Percentiles rank a stretch among this genome's conserved stretches.
phyloP scores from a whole-genome alignment of 2,113 vertebrate species.

The Beaufortia kweichowensis region DNA sequence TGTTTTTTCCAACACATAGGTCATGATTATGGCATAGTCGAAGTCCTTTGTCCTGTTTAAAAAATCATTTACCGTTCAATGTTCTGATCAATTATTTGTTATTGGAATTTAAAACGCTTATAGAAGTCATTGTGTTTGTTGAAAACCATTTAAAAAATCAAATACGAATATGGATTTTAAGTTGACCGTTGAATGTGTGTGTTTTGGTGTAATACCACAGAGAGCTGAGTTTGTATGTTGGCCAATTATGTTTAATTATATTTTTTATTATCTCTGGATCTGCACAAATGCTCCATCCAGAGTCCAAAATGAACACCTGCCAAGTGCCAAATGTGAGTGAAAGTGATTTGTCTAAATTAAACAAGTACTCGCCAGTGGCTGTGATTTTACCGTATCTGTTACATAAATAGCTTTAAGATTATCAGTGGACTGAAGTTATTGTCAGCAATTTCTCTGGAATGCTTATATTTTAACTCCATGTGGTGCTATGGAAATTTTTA shows the following conservation, averaged over 20 bases:
- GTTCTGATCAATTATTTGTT: constrained; percentile 5
- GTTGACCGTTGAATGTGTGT: not conserved
- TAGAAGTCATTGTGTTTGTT: not conserved
- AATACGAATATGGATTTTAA: not conserved
- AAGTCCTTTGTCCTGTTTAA: constrained; percentile 13
- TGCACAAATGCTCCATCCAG: not conserved
- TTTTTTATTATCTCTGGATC: not conserved
- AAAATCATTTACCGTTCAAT: not conserved
- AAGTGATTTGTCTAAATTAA: too few relatives aligned
- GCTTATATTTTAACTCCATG: too few relatives aligned
- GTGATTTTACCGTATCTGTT: too few relatives aligned
- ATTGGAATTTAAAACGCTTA: not conserved
- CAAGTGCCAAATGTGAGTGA: not conserved
- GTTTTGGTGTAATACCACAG: not conserved
- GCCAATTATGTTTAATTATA: not conserved
- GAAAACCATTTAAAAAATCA: not conserved
- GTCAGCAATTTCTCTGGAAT: too few relatives aligned
- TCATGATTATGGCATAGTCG: not conserved
- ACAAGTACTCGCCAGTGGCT: too few relatives aligned
- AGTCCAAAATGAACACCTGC: not conserved
- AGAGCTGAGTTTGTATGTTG: not conserved
- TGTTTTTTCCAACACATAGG: not conserved
- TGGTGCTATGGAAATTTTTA: too few relatives aligned
- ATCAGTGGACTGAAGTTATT: too few relatives aligned
- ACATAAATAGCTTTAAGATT: too few relatives aligned